Evolutionary conservation across 1,140 invertebrate genomes (phyloP).

Genomic region (Aphelenchoides besseyi): DNA sequence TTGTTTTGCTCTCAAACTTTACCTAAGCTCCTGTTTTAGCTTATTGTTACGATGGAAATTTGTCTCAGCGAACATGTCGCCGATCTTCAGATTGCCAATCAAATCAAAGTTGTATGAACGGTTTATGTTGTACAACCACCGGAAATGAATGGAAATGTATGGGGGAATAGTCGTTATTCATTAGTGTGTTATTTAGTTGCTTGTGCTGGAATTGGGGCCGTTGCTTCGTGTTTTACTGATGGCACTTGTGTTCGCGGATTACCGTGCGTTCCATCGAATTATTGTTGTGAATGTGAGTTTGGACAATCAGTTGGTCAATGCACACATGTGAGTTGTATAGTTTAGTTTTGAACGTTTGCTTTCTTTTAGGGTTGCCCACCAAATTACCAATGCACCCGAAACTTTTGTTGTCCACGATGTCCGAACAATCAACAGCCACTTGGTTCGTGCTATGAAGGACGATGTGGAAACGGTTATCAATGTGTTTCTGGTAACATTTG

Average conservation of each 20-base stretch:
- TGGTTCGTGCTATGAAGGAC: conserved; percentile 22
- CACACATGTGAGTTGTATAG: conserved; percentile 5
- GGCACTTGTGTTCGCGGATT: conserved; percentile 22
- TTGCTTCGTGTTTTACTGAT: conserved; percentile 24
- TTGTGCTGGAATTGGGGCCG: conserved; percentile 25
- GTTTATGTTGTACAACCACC: conserved; percentile 24
- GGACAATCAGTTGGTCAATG: conserved; percentile 27
- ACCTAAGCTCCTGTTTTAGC: background rate
- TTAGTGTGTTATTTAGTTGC: conserved; percentile 16
- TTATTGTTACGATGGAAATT: conserved; percentile 6
- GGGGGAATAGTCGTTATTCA: background rate
- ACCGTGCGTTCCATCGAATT: conserved; percentile 15
- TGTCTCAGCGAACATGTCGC: background rate
- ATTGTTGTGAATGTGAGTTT: conserved; percentile 26
- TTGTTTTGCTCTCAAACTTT: too few species aligned
- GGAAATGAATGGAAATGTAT: conserved; percentile 31
- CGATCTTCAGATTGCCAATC: background rate
- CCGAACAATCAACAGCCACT: background rate
- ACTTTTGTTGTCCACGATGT: conserved; percentile 28
- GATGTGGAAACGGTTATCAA: conserved; percentile 15
- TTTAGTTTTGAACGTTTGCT: background rate
- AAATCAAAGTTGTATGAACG: conserved; percentile 26
- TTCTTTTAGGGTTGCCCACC: conserved; percentile 13
- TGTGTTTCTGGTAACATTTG: conserved; percentile 27
- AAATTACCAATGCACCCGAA: conserved; percentile 20